Conservation (phyloP, 1,140 invertebrate genomes). For the Scaptodrosophila lebanonensis region DNA sequence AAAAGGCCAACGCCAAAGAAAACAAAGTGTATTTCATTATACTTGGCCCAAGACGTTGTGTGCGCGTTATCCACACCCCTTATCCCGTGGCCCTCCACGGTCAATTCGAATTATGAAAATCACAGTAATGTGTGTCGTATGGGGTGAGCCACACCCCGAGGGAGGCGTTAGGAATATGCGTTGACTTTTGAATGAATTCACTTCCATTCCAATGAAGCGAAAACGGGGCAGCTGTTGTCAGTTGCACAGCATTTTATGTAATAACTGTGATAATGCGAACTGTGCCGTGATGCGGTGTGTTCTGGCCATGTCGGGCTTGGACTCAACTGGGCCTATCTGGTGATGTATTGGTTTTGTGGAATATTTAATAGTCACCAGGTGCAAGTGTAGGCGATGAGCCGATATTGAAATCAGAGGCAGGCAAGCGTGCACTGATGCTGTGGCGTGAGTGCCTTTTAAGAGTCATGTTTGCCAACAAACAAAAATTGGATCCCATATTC, state of each 20-base stretch:
- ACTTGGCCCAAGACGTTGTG: conserved; percentile 5
- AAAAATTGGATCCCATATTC: too few relatives aligned
- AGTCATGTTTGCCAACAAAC: conserved; percentile 4
- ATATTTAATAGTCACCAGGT: too few relatives aligned
- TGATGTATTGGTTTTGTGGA: too few relatives aligned
- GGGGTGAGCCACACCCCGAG: background rate
- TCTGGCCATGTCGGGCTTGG: too few relatives aligned
- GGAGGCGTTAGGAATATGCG: conserved; percentile 29
- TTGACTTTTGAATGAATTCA: conserved; percentile 72
- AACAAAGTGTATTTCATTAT: conserved; percentile 73
- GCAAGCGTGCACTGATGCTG: conserved; percentile 17
- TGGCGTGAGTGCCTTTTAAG: conserved; percentile 7
- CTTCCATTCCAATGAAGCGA: conserved; percentile 67
- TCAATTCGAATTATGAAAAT: conserved; percentile 75
- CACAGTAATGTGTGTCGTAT: conserved; percentile 30
- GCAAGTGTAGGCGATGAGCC: too few relatives aligned
- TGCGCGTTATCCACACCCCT: background rate
- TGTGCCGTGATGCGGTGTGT: conserved; percentile 26
- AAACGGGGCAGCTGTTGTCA: conserved; percentile 62
- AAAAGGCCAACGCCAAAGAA: conserved; percentile 30
- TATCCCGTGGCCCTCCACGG: conserved; percentile 34
- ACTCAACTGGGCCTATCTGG: too few relatives aligned
- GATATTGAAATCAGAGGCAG: conserved; percentile 37
- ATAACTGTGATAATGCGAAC: conserved; percentile 34
- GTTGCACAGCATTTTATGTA: conserved; percentile 33